Base-by-base conservation (phyloP, 37 sponge, comb jelly and placozoan species). In the Agelas oroides region DNA sequence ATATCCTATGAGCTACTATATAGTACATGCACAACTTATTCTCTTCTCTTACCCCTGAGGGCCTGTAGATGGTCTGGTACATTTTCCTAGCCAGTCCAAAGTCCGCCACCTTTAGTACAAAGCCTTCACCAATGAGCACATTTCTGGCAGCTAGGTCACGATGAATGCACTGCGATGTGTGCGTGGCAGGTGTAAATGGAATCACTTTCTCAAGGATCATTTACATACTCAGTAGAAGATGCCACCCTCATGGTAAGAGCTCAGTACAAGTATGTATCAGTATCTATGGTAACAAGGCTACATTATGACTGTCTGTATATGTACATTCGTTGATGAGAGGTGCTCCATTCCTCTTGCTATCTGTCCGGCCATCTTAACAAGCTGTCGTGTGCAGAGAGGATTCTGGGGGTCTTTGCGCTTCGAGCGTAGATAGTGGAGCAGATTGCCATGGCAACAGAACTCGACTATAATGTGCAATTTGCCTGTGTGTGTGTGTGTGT, bases 91-190 rank as follows among this genome's bases (percentile, higher is more conserved):
- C 88, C 65, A 88, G 57, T 15, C 88, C 88, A 66, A 88, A 88
- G 52, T 88, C 88, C 23, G 82, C 81, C 38, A 88, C 82, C 39
- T 87, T 88, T 2, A 88, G 77, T 0, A 75, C 38, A 17, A 54
- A 35, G 67, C 81, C 61, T 2, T 65, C 76, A 56, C 58, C 59
- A 20, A 88, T 53, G 17, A 88, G 75, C 17, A 88, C 75, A 81
- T 88, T 88, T 23, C 88, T 73, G 65, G 88, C 88, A 56, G 88
- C 88, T n/a, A 86, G 61, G 56, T 86, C 86, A 25, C 86, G 53
- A 70, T 86, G 86, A 36, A 86, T 66, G 56, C 79, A 86, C 86
- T 86, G 37, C 55, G 65, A 13, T n/a, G 23, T 14, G 6, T 17
- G 31, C 53, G 63, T 32, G 6, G 23, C 12, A 78, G 21, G 31